These are phyloP conservation scores for Philypnodon macrostomus DNA, from an alignment of 2,797 vertebrate genomes.

Conservation along the genomic window DNA sequence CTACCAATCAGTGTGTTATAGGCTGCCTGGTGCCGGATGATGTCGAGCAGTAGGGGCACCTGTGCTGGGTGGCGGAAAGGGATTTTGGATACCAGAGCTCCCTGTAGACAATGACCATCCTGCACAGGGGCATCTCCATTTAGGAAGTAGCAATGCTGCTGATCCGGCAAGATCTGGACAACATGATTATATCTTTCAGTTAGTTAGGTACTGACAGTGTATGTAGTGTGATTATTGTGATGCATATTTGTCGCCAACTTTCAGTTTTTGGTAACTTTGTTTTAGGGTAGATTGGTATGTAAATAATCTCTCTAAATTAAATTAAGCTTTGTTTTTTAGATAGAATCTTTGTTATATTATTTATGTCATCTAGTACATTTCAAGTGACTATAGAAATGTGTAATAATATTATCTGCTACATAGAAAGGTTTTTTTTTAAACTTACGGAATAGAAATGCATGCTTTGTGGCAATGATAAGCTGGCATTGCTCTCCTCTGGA, in stretches of 20 bases:
- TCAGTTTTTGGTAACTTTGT: no score
- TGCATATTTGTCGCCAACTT: no score
- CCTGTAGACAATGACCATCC: conserved; percentile 89
- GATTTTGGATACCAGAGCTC: conserved; percentile 89
- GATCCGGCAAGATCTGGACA: conserved; percentile 89
- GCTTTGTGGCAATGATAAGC: conserved; percentile 68
- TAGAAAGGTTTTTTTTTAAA: neutral
- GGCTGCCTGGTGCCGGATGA: conserved; percentile 93
- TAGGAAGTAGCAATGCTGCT: conserved; percentile 97
- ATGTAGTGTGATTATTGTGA: no score
- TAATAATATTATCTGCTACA: neutral
- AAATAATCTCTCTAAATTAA: no score
- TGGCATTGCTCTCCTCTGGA: conserved; percentile 75
- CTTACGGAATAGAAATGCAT: conserved; percentile 97
- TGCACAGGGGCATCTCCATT: conserved; percentile 95
- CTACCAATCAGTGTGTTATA: conserved; percentile 95
- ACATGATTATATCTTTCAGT: neutral
- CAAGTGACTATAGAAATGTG: neutral
- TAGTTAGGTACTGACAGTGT: neutral
- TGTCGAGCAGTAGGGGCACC: conserved; percentile 88
- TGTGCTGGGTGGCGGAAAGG: conserved; percentile 94
- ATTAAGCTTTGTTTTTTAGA: no score
- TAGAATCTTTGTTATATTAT: no score
- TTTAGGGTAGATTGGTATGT: no score
- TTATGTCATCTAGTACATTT: no score